These are phyloP conservation scores for Argynnis bischoffii DNA, from an alignment of 2,888 invertebrate species.

Conservation along the genomic window DNA sequence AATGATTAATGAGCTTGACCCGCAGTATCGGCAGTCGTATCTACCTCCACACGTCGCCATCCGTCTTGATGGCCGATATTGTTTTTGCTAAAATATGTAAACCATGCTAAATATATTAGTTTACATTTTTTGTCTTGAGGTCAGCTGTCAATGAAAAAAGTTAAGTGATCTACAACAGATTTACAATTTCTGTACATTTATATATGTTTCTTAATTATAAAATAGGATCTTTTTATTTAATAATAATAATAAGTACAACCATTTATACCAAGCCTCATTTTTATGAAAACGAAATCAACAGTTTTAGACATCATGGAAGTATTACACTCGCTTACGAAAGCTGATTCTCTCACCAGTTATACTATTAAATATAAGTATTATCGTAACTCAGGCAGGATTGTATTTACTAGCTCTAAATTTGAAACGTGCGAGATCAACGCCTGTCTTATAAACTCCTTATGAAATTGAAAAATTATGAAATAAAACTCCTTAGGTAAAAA, in stretches of 20 bases:
- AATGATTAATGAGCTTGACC: conserved; percentile 41
- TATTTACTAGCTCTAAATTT: conserved; percentile 22
- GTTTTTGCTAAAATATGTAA: conserved; percentile 40
- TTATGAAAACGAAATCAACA: no score
- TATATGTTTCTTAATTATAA: no score
- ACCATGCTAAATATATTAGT: not conserved
- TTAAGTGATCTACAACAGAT: no score
- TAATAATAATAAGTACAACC: no score
- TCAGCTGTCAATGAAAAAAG: no score
- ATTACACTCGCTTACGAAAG: not conserved
- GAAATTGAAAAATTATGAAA: conserved; percentile 9
- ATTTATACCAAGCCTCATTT: no score
- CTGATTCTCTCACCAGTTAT: not conserved
- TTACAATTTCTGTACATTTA: no score
- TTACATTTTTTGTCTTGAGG: not conserved
- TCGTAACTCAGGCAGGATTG: conserved; percentile 17
- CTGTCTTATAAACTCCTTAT: conserved; percentile 26
- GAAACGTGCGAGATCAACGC: conserved; percentile 26
- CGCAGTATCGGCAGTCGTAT: conserved; percentile 36
- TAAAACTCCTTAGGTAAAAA: conserved; percentile 1
- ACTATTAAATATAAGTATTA: conserved; percentile 2
- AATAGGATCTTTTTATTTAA: no score
- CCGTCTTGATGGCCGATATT: conserved; percentile 55
- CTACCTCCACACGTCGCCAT: conserved; percentile 43
- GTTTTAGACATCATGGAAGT: no score